Conservation (phyloP, 2,113 vertebrate species). For the Psittacula cyanocephala region DNA sequence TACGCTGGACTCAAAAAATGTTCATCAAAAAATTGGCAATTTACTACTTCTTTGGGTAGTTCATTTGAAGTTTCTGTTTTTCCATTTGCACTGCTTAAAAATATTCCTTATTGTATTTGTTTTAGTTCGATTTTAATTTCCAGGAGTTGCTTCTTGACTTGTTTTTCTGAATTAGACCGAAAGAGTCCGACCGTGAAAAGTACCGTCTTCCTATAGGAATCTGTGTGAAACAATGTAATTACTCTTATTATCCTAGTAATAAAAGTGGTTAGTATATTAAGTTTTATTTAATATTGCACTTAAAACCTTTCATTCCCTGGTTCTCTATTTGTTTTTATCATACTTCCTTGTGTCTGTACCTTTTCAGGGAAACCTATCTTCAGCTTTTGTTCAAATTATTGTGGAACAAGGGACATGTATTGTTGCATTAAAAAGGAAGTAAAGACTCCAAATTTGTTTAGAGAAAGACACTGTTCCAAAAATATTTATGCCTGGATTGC, state of each 20-base stretch:
- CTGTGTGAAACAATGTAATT: not conserved
- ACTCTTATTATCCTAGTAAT: not conserved
- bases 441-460: not conserved
- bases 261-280: not conserved
- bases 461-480: not conserved
- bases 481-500: not conserved
- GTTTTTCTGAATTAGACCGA: not conserved
- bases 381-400: not conserved
- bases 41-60: not conserved
- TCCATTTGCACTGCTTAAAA: not conserved
- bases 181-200: not conserved
- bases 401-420: not conserved
- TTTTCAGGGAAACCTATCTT: not conserved
- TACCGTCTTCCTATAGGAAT: not conserved
- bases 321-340: not conserved
- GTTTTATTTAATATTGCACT: not conserved
- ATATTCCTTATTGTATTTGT: not conserved
- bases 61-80: not conserved
- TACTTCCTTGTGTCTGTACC: not conserved
- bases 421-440: not conserved
- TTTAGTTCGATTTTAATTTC: not conserved
- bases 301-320: fast-evolving
- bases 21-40: not conserved
- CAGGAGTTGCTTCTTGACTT: not conserved
- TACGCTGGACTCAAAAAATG: not conserved